Conservation (phyloP, 2,888 invertebrate species). For the Platycnemis pennipes region DNA sequence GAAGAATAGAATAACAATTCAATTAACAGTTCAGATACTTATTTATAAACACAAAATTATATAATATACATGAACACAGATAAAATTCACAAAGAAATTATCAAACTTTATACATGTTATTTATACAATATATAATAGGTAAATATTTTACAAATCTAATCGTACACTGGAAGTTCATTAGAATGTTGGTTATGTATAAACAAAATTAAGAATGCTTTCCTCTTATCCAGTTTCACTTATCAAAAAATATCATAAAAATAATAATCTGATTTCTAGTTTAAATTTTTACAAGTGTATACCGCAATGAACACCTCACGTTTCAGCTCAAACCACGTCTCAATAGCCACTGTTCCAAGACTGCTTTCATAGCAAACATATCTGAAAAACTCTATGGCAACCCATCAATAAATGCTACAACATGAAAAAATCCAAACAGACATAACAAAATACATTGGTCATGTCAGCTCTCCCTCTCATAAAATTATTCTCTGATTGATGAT, state of each 20-base stretch:
- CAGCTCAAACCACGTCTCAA: background rate
- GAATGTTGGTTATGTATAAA: background rate
- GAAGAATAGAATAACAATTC: background rate
- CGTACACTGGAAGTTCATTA: background rate
- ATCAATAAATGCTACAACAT: conserved; percentile 19
- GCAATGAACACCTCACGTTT: background rate
- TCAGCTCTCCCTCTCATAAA: background rate
- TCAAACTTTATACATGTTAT: conserved; percentile 23
- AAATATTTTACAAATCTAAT: conserved; percentile 28
- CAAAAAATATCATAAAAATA: conserved; percentile 32
- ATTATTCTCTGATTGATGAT: background rate
- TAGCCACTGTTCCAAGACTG: background rate
- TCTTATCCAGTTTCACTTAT: background rate
- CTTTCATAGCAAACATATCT: background rate
- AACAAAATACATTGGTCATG: background rate
- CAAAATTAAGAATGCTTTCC: background rate
- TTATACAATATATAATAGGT: conserved; percentile 16
- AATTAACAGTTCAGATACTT: background rate
- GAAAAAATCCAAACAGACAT: background rate
- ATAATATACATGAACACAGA: conserved; percentile 14
- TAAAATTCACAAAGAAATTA: conserved; percentile 6
- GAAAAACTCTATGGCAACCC: background rate
- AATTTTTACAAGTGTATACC: background rate
- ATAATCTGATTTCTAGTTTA: conserved; percentile 1
- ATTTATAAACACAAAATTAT: conserved; percentile 17